Conservation (phyloP, 64 coral and sea anemone species). For the Astreopora myriophthalma region DNA sequence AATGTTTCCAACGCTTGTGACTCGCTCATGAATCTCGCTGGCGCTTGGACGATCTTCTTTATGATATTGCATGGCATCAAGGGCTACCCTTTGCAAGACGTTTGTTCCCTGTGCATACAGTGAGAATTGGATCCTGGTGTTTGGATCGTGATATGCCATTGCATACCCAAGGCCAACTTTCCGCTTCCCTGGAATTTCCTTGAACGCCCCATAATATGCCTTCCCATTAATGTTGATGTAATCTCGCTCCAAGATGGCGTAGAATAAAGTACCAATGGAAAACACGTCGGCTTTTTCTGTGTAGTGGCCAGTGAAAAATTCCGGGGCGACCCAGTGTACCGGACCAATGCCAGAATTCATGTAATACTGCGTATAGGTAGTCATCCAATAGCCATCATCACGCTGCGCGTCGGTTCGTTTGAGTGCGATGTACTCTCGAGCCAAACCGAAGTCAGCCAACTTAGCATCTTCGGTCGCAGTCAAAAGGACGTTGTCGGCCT, state of each 20-base stretch:
- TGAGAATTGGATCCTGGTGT: conserved; percentile 12
- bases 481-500: conserved; percentile 63
- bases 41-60: conserved; percentile 32
- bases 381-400: background rate
- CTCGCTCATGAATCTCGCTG: background rate
- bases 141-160: conserved; percentile 23
- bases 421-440: conserved; percentile 41
- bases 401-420: background rate
- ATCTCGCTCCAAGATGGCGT: conserved; percentile 73
- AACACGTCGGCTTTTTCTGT: conserved; percentile 82
- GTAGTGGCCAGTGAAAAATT: conserved; percentile 42
- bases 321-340: conserved; percentile 68
- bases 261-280: conserved; percentile 66
- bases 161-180: conserved; percentile 74
- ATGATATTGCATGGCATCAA: conserved; percentile 44
- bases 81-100: conserved; percentile 20
- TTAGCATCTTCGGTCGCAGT: conserved; percentile 11
- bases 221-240: background rate
- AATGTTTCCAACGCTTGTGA: background rate
- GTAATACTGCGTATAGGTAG: background rate
- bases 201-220: conserved; percentile 66
- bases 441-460: conserved; percentile 58
- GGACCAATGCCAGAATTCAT: conserved; percentile 11
- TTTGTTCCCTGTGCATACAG: conserved; percentile 29
- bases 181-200: background rate